Evolutionary conservation across 2,888 invertebrate genomes (phyloP), one percentile per base, ranked within the genome.

Genomic region (Perithous albicinctus): DNA sequence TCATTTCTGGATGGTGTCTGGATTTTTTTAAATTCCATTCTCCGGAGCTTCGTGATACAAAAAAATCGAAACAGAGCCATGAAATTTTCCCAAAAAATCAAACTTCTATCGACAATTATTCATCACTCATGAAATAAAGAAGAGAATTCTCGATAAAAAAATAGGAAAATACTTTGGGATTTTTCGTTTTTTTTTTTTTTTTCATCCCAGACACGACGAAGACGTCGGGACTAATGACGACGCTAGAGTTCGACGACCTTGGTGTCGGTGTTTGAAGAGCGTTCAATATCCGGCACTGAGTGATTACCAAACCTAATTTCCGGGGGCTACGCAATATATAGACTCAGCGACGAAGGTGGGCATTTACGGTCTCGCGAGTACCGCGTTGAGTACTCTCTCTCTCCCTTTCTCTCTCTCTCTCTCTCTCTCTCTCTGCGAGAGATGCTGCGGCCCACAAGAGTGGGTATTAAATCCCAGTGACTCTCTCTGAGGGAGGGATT

Each of bases 271-370:
- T 67, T 78, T 56, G 78, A 72, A 72, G 64, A 56, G 74, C 85
- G 84, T 87, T 88, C 85, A 89, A 90, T 91, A 90, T 90, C 90
- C 90, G 90, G 51, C 35, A 35, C 66, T 77, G 81, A 86, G 86
- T 87, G 89, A 90, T 90, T 91, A 86, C 86, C 87, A 87, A 90
- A 90, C 88, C 86, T 86, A 90, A 91, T 91, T 90, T 91, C 90
- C 89, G 88, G 88, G 66, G 48, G n/a, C 23, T 51, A 51, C 23
- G 4, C n/a, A n/a, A n/a, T n/a, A 8, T 23, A 23, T 23, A 78
- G 73, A 38, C 43, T 35, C 48, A 38, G 66, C 70, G 29, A 48
- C 12, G 32, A 51, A 20, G 67, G 63, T 10, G 46, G 64, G 59
- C 41, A 72, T 79, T 81, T 51, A 78, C 83, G 69, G 59, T 77